Percentiles rank a stretch among this genome's conserved stretches.
phyloP scores from a whole-genome alignment of 2,797 vertebrate species.

The Synanceia verrucosa region DNA sequence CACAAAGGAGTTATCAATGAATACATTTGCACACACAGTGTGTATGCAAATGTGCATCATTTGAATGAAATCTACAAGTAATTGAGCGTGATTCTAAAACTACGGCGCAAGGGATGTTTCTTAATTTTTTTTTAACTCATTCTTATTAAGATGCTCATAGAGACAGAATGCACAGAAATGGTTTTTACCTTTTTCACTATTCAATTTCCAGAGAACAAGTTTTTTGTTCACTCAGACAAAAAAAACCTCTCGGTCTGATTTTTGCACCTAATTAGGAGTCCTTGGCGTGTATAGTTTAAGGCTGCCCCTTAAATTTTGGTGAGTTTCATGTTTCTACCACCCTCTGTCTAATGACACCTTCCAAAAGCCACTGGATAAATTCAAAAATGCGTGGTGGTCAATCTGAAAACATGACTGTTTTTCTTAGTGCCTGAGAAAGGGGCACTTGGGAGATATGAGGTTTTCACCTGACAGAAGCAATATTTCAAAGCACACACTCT shows the following conservation, averaged over 20 bases:
- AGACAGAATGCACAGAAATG: neutral
- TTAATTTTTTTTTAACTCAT: neutral
- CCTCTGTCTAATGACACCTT: conserved; percentile 26
- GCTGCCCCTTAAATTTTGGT: conserved; percentile 5
- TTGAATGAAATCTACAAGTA: neutral
- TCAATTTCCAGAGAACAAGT: neutral
- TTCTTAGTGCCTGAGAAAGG: conserved; percentile 4
- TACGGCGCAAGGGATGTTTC: neutral
- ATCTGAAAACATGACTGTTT: conserved; percentile 13
- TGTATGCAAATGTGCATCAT: conserved; percentile 8
- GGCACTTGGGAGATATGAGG: conserved; percentile 13
- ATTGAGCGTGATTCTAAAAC: neutral
- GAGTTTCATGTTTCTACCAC: conserved; percentile 20
- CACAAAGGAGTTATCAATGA: conserved; percentile 39
- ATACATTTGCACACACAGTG: conserved; percentile 8
- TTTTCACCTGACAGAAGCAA: conserved; percentile 24
- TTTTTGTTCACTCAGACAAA: neutral
- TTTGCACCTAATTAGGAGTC: neutral
- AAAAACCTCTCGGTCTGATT: neutral
- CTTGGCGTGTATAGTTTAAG: neutral
- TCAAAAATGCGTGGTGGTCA: conserved; percentile 15
- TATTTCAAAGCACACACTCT: conserved; percentile 14
- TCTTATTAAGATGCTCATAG: neutral
- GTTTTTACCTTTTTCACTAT: neutral
- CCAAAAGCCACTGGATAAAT: conserved; percentile 17